Evolutionary conservation across 2,113 vertebrate species (phyloP).

Genomic region (Engystomops pustulosus): DNA sequence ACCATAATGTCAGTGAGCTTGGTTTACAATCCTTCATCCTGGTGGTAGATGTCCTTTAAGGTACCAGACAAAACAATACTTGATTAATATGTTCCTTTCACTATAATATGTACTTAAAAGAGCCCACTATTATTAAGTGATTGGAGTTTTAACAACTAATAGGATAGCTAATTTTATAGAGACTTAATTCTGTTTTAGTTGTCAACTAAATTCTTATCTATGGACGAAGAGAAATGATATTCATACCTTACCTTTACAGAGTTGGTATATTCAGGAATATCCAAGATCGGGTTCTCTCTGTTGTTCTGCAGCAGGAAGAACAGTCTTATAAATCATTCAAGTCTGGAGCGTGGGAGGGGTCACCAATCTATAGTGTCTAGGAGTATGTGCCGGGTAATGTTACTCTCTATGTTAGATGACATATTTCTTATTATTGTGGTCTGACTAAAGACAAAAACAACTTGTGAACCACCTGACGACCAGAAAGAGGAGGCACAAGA

Average conservation of each 20-base stretch:
- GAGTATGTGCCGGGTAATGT: background rate
- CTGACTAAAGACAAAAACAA: background rate
- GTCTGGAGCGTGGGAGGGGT: background rate
- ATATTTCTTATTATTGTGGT: background rate
- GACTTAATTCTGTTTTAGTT: too few relatives aligned
- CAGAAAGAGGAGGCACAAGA: background rate
- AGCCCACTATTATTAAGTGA: too few relatives aligned
- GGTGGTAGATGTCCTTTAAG: too few relatives aligned
- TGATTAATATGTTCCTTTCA: too few relatives aligned
- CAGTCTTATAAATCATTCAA: constrained; percentile 20
- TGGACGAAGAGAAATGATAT: too few relatives aligned
- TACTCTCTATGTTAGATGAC: background rate
- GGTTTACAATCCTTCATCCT: too few relatives aligned
- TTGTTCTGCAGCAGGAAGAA: background rate
- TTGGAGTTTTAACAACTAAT: background rate
- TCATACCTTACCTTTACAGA: background rate
- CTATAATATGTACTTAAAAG: too few relatives aligned
- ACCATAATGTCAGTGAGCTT: too few relatives aligned
- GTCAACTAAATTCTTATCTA: too few relatives aligned
- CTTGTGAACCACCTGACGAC: background rate
- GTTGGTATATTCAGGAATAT: too few relatives aligned
- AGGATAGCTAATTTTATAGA: background rate
- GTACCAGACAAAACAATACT: too few relatives aligned
- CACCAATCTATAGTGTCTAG: background rate
- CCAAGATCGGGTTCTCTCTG: background rate